Conservation (phyloP, 1,140 invertebrate genomes). For the Ptiloglossa arizonensis region DNA sequence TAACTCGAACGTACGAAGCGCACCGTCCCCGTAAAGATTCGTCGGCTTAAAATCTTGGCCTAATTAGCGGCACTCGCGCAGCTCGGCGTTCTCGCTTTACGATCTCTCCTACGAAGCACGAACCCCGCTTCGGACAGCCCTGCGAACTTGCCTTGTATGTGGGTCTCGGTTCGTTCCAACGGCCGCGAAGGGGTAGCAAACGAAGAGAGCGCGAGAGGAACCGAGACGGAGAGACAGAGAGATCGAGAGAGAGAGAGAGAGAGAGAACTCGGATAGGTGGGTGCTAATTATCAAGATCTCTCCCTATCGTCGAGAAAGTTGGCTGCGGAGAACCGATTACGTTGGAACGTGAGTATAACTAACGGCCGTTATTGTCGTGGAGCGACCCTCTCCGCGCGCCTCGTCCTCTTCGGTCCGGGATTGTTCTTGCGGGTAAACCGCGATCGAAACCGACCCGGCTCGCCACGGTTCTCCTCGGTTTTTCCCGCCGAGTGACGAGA, state of each 20-base stretch:
- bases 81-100: conserved; percentile 42
- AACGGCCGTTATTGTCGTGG: conserved; percentile 57
- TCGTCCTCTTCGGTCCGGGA: neutral
- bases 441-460: conserved; percentile 37
- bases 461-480: no score
- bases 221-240: neutral
- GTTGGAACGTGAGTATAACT: conserved; percentile 56
- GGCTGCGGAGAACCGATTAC: conserved; percentile 60
- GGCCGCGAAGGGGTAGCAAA: conserved; percentile 11
- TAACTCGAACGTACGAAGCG: neutral
- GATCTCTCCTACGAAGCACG: conserved; percentile 41
- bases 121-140: conserved; percentile 36
- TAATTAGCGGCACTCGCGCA: conserved; percentile 54
- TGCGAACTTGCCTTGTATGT: conserved; percentile 56
- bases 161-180: conserved; percentile 61
- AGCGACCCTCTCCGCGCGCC: conserved; percentile 30
- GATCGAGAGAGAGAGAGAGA: neutral
- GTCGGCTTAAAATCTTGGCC: conserved; percentile 61
- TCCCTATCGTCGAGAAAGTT: conserved; percentile 58
- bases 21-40: conserved; percentile 48
- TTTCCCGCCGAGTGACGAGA: no score
- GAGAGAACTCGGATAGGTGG: conserved; percentile 47
- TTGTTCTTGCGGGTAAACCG: conserved; percentile 35
- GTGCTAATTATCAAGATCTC: conserved; percentile 67
- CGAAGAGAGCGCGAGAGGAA: neutral